Evolutionary conservation across 2,797 vertebrate species (phyloP), one percentile per base, ranked within the genome.

Genomic region (Psittacula echo): DNA sequence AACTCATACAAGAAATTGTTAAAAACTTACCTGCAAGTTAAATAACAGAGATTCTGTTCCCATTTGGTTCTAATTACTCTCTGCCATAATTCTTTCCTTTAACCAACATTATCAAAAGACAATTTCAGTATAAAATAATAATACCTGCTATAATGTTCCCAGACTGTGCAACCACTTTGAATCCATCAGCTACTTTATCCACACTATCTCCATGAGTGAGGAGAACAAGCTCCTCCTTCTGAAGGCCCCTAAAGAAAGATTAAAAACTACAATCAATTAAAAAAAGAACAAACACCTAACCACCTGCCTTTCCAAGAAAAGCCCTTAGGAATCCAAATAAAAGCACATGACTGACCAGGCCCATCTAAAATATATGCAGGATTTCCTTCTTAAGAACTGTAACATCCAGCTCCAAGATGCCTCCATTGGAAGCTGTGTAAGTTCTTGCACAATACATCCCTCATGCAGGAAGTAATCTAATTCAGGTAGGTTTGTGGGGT

Each of bases 111-210:
- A 61, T 2, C 24, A 85, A 75, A 67, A 66, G 60, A 12, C 27
- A 87, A 32, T 37, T 61, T 42, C 44, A 47, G 48, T 51, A 53
- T 32, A 87, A 66, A 79, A 94, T 34, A 80, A 58, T 58, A 94
- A 97, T 96, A 99, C 99, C 99, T 96, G 99, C 99, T 95, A 99
- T 98, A 61, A 99, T 99, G 97, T 98, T 99, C 89, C 99, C 99
- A 93, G 99, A 99, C 86, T 99, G 99, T 21, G 99, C 99, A 95
- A 99, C 99, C 89, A 99, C 98, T 96, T 99, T 99, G 98, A 99
- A 99, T 72, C 99, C 99, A 91, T 99, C 99, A 44, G 99, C 99
- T 64, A 99, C 99, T 98, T 99, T 99, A 97, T 99, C 99, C 91
- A 99, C 99, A 7, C 99, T 99, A 78, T 99, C 99, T 85, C 99